Evolutionary conservation across 2,797 vertebrate genomes (phyloP).

Genomic region (Spondyliosoma cantharus): DNA sequence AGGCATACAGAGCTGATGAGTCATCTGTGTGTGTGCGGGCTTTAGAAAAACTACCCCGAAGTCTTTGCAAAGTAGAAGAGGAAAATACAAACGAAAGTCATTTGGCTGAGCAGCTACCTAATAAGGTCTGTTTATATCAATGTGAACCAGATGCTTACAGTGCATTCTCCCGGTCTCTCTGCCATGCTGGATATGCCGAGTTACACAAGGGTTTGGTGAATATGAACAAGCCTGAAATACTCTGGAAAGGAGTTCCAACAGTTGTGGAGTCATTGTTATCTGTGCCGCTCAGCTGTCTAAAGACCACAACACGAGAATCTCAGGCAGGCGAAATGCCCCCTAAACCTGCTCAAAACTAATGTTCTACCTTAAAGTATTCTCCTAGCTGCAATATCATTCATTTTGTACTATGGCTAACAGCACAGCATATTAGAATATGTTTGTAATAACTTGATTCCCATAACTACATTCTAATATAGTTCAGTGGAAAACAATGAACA

Average conservation of each 20-base stretch:
- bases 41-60: slow-evolving; percentile 23
- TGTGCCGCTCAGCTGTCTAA: not conserved
- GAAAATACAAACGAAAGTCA: not conserved
- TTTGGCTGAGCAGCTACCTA: slow-evolving; percentile 29
- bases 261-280: not conserved
- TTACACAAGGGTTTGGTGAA: not conserved
- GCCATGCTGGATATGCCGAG: no score
- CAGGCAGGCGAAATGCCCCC: not conserved
- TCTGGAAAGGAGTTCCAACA: slow-evolving; percentile 7
- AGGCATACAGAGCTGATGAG: slow-evolving; percentile 55
- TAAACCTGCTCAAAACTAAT: not conserved
- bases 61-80: slow-evolving; percentile 4
- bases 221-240: not conserved
- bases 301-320: not conserved
- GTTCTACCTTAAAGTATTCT: not conserved
- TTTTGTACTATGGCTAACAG: no score
- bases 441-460: no score
- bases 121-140: slow-evolving; percentile 36
- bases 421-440: no score
- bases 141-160: slow-evolving; percentile 43
- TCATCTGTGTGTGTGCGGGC: slow-evolving; percentile 40
- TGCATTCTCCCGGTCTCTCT: not conserved
- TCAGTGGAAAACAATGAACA: no score
- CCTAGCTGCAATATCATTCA: no score
- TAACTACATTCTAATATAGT: no score